A percentile compares a stretch with the other conserved stretches of the same genome.
Conservation (phyloP, 1,140 invertebrate genomes). For the Scaptomyza montana region DNA sequence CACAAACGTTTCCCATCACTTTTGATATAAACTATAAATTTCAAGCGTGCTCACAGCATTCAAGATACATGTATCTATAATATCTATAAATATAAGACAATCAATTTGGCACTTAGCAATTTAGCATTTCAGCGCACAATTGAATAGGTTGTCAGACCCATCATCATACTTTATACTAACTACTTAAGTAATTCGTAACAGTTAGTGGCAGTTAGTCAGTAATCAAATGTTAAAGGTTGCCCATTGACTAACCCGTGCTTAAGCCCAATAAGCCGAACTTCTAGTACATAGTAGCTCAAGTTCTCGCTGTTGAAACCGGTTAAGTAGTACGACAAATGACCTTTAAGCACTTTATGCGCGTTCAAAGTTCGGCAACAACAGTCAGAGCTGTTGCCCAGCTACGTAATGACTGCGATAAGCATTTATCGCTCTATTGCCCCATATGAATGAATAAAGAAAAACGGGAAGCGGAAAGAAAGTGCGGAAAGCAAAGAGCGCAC, state of each 20-base stretch:
- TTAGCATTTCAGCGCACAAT: not conserved
- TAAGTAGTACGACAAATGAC: not conserved
- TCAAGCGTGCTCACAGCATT: no score
- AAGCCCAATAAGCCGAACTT: not conserved
- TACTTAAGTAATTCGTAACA: not conserved
- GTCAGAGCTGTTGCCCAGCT: slow-evolving; percentile 16
- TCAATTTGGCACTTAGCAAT: not conserved
- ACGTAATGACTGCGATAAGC: slow-evolving; percentile 45
- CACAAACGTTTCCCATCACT: not conserved
- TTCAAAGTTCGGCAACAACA: slow-evolving; percentile 29
- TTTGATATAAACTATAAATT: no score
- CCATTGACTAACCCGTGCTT: not conserved
- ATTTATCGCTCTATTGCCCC: slow-evolving; percentile 20
- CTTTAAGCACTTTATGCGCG: not conserved
- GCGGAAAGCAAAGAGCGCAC: not conserved
- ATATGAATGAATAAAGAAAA: slow-evolving; percentile 15
- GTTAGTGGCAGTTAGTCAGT: not conserved
- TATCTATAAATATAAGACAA: not conserved
- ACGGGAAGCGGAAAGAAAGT: not conserved
- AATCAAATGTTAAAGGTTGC: not conserved
- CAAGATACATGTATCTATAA: no score
- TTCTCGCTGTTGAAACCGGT: slow-evolving; percentile 10
- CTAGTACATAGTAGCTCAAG: slow-evolving; percentile 6
- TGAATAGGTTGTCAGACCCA: not conserved
- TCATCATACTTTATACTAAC: not conserved